A percentile compares a stretch with the other conserved stretches of the same genome.
Evolutionary conservation across 2,888 invertebrate genomes (phyloP).

Genomic region (Tetragnatha montana): DNA sequence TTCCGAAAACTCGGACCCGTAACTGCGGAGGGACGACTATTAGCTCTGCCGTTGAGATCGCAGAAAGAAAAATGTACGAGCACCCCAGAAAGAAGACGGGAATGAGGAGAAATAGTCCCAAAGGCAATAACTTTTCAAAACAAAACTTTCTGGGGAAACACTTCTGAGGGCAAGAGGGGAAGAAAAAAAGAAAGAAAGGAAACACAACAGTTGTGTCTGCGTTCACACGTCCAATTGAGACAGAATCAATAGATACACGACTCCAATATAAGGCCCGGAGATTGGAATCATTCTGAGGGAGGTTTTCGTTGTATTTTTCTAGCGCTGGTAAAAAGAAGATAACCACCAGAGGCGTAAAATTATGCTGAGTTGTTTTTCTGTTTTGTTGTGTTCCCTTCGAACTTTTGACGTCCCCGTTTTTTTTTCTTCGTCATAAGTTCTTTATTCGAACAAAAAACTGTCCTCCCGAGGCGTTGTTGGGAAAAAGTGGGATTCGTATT

Average conservation of each 20-base stretch:
- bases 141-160: constrained; percentile 47
- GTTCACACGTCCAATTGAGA: constrained; percentile 42
- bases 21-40: constrained; percentile 22
- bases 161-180: constrained; percentile 11
- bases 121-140: constrained; percentile 57
- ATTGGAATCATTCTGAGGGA: constrained; percentile 27
- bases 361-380: constrained; percentile 24
- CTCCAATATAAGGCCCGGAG: constrained; percentile 28
- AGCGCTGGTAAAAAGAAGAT: constrained; percentile 13
- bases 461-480: background rate
- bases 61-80: background rate
- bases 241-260: constrained; percentile 35
- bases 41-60: background rate
- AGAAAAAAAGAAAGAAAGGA: background rate
- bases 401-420: background rate
- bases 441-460: background rate
- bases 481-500: background rate
- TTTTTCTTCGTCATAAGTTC: background rate
- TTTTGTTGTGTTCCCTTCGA: constrained; percentile 10
- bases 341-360: constrained; percentile 21
- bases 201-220: constrained; percentile 32
- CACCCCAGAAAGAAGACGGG: background rate
- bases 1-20: background rate
- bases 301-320: constrained; percentile 4
- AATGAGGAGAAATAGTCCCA: constrained; percentile 23